Evolutionary conservation across 2,797 vertebrate species (phyloP), one percentile per base, ranked within the genome.

Genomic region (Trachurus trachurus): DNA sequence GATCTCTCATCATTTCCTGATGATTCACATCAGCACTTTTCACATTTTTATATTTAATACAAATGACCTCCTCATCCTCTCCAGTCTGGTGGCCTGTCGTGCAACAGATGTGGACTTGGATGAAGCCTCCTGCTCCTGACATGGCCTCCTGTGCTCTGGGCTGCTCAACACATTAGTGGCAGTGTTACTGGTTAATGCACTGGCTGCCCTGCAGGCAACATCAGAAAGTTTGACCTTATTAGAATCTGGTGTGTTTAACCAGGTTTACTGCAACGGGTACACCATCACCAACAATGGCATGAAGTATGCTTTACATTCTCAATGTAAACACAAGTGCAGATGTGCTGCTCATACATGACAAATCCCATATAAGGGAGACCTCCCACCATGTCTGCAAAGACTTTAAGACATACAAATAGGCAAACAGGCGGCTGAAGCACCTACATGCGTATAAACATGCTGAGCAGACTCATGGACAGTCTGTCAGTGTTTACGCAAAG

Each of bases 401-500:
- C 40, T 58, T 49, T 4, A 50, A 60, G 16, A 42, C 42, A 63
- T 50, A 50, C 67, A 78, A 74, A 73, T 49, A 59, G 58, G 47
- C 31, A 57, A 66, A 75, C 2, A 2, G 47, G 57, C 66, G 0
- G 57, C 26, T 76, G 66, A 61, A 70, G 70, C 80, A 74, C 73
- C 62, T 83, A 82, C 67, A 83, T 42, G 73, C 61, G 3, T 82
- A 71, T 89, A 92, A 92, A 92, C 91, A 92, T 39, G 37, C 65
- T 21, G 69, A 75, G 50, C 62, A 85, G 75, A 74, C 63, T 68
- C 76, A 74, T 65, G 80, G 82, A 79, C 65, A 34, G 37, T 52
- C 76, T 87, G 78, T 76, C 29, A 77, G 74, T 92, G 92, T 94
- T 94, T 94, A 92, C 71, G 71, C 66, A 8, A 0, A 54, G 53